Base-by-base conservation (phyloP, 2,113 vertebrate genomes). In the Rhabdornis inornatus region DNA sequence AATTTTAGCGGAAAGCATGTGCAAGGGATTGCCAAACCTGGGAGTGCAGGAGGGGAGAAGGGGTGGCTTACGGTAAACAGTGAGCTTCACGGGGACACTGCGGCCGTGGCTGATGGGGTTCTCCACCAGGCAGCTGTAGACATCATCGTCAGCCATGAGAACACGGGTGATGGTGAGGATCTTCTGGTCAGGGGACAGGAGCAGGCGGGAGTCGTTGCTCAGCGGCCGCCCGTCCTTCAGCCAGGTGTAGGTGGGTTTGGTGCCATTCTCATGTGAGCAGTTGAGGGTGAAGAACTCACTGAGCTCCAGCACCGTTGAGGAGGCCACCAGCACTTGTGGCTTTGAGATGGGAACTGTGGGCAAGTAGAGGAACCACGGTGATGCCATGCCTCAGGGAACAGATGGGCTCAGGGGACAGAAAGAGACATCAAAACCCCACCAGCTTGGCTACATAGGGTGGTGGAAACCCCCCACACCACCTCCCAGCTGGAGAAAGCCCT, bases 191-290 rank as follows among this genome's bases (percentile, higher is more conserved):
- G 98, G 97, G 27, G 99, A 99, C 86, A 99, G 97, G 63, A 98
- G 92, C 59, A 99, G 98, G 83, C 99, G 97, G 2, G 98, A 98
- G 94, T 98, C 98, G 3, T 99, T 99, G 97, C 94, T 97, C 91
- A 99, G 98, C 0, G 98, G 98, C 64, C 98, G 98, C 78, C 98
- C 99, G 0, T 99, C 99, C 97, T 99, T 99, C 86, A 98, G 97
- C 99, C 99, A 99, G 39, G 97, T 98, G 94, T 99, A 99, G 27
- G 96, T 96, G 39, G 99, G 98, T 87, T 99, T 99, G 83, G 99
- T 99, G 72, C 99, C 99, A 0, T 99, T 99, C 60, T 99, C 98
- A 0, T 99, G 99, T 0, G 98, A 98, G 87, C 99, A 99, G 98
- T 99, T 99, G 80, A 99, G 97, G 25, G 98, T 96, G 92, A 99